Conservation (phyloP, 2,113 vertebrate genomes). For the Apeltes quadracus region DNA sequence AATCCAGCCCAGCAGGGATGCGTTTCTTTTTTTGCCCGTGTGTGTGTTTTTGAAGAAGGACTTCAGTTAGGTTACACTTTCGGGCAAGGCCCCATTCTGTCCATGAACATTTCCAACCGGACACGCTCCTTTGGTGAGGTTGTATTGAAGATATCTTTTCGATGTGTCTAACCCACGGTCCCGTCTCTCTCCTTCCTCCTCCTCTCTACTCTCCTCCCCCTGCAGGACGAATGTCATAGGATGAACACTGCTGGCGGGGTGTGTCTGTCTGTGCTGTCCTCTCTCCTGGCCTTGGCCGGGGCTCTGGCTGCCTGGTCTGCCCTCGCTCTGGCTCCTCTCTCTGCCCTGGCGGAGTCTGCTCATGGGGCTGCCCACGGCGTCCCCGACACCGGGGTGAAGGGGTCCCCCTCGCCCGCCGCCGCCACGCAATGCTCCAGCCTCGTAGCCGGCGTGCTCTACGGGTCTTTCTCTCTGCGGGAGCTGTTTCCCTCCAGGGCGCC, state of each 20-base stretch:
- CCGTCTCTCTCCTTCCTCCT: background rate
- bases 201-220: conserved; percentile 46
- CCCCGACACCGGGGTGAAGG: conserved; percentile 88
- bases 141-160: conserved; percentile 16
- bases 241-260: conserved; percentile 99
- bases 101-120: conserved; percentile 15
- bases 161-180: conserved; percentile 22
- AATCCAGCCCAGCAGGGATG: conserved; percentile 71
- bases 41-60: conserved; percentile 43
- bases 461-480: conserved; percentile 98
- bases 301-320: conserved; percentile 73
- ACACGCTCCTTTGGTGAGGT: conserved; percentile 9
- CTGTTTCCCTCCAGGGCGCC: conserved; percentile 91
- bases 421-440: conserved; percentile 90
- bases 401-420: conserved; percentile 51
- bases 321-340: conserved; percentile 71
- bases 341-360: conserved; percentile 69
- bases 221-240: conserved; percentile 99
- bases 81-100: conserved; percentile 16
- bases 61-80: conserved; percentile 31
- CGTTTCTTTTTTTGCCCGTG: conserved; percentile 62
- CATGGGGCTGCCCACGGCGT: conserved; percentile 80
- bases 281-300: conserved; percentile 88
- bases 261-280: conserved; percentile 99
- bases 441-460: conserved; percentile 96